Evolutionary conservation across 2,113 vertebrate species (phyloP), one percentile per base, ranked within the genome.

Genomic region (Ginglymostoma cirratum): DNA sequence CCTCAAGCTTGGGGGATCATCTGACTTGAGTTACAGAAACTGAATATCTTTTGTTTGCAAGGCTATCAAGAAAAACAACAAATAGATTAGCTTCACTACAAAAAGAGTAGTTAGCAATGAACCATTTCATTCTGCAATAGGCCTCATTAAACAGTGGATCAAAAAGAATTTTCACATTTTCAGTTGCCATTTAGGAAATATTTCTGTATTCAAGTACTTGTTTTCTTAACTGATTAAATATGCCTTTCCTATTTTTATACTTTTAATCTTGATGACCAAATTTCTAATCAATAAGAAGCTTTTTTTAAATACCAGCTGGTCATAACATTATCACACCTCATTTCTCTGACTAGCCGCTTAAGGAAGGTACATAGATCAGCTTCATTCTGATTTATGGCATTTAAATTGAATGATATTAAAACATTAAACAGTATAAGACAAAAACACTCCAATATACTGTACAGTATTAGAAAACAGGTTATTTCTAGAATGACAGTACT

Each of bases 21-120:
- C 94, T 48, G 94, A 95, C 94, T 95, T 72, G 89, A 95, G 94
- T 95, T 95, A 95, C 94, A 95, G 69, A 95, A 95, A 95, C 48
- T 4, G 38, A 95, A 45, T 52, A 70, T 95, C 92, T 69, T 76
- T 72, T 95, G 94, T 95, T 95, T 95, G 94, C 45, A 48, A 95
- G 42, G 42, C 69, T 95, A 30, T 48, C 5, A 45, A 48, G 94
- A 95, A 72, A 95, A 95, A 48, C 42, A 95, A 72, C 42, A 76
- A 93, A 67, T 67, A 55, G 66, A 48, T 95, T 95, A 95, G 52
- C 10, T 48, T 95, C 72, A 95, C 67, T 19, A 72, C 30, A 12
- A 2, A 72, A 76, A 70, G 76, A 76, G 89, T 93, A 66, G 34
- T 95, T 48, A 48, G 66, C 30, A 70, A 70, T 70, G 42, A 48